A percentile compares a stretch with the other conserved stretches of the same genome.
These are phyloP conservation scores for Ispidina picta DNA, from an alignment of 2,797 vertebrate species.

Conservation along the genomic window DNA sequence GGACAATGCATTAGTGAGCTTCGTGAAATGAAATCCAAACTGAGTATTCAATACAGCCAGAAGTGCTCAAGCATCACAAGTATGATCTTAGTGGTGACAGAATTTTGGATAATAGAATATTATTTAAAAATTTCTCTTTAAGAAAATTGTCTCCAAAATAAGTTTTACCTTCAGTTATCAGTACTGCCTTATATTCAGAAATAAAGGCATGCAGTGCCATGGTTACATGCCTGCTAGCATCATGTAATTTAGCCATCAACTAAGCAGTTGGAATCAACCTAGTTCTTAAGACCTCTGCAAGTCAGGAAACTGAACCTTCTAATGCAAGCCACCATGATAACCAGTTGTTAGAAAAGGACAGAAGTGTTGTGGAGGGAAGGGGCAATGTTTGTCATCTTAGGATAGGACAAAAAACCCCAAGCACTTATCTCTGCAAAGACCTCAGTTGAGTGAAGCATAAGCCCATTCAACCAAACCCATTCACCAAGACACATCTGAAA, in stretches of 20 bases:
- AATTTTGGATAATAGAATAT: neutral
- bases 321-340: neutral
- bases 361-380: neutral
- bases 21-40: neutral
- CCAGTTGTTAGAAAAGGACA: neutral
- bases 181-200: neutral
- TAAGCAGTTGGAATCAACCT: neutral
- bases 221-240: neutral
- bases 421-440: neutral
- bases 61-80: neutral
- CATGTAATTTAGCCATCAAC: neutral
- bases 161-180: rapidly evolving
- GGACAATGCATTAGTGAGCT: neutral
- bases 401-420: neutral
- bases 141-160: neutral
- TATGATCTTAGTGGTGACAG: neutral
- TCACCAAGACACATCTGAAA: neutral
- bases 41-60: neutral
- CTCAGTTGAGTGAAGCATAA: neutral
- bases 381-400: neutral
- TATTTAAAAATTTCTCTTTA: neutral
- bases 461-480: neutral
- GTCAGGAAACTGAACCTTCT: neutral
- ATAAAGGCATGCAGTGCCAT: neutral
- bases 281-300: neutral